Conservation (phyloP, 2,888 invertebrate genomes). For the Drosophila ezoana region DNA sequence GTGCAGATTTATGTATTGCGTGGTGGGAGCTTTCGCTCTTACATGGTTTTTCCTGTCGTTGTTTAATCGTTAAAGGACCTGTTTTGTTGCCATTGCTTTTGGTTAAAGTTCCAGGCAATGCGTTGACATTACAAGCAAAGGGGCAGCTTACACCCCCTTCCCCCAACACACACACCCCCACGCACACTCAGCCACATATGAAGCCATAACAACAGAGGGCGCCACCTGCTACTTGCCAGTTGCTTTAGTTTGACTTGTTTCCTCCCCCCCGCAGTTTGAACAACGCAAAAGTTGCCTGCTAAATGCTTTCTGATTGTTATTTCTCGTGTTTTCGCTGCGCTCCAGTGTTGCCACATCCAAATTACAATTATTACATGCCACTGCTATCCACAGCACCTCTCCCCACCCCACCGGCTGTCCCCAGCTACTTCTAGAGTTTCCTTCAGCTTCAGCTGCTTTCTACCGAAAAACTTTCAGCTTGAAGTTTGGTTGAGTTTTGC, state of each 20-base stretch:
- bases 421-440: slow-evolving; percentile 47
- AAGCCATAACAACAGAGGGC: slow-evolving; percentile 52
- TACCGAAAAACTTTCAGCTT: slow-evolving; percentile 47
- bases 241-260: slow-evolving; percentile 13
- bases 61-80: slow-evolving; percentile 73
- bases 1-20: slow-evolving; percentile 55
- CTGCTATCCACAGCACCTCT: slow-evolving; percentile 31
- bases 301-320: slow-evolving; percentile 83
- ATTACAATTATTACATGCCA: slow-evolving; percentile 69
- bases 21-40: slow-evolving; percentile 25
- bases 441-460: slow-evolving; percentile 41
- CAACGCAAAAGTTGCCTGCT: slow-evolving; percentile 72
- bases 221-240: slow-evolving; percentile 64
- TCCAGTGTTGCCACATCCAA: slow-evolving; percentile 53
- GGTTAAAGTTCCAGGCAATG: slow-evolving; percentile 42
- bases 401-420: neutral
- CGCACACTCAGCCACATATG: slow-evolving; percentile 23
- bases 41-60: slow-evolving; percentile 58
- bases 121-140: slow-evolving; percentile 52
- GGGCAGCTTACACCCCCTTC: slow-evolving; percentile 11
- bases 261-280: slow-evolving; percentile 35
- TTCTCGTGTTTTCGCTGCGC: slow-evolving; percentile 73
- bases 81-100: slow-evolving; percentile 38
- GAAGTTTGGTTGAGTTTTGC: slow-evolving; percentile 25
- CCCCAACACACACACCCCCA: slow-evolving; percentile 12